phyloP scores from a whole-genome alignment of 2,113 vertebrate genomes.

The Triplophysa tibetana region DNA sequence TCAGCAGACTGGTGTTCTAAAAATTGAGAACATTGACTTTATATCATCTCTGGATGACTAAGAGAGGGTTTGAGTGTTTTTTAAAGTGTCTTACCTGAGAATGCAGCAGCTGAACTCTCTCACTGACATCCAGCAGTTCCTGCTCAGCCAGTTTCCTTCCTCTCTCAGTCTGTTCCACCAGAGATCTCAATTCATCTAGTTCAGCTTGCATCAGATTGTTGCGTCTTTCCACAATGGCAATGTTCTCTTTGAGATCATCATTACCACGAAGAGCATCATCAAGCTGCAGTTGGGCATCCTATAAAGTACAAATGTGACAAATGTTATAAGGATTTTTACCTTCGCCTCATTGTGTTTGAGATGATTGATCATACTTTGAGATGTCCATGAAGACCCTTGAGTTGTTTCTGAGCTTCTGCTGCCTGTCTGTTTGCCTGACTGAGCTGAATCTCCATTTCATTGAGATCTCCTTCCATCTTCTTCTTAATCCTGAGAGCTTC shows the following conservation, averaged over 20 bases:
- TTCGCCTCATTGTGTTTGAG: not conserved
- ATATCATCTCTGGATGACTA: not conserved
- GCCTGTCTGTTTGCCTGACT: conserved; percentile 76
- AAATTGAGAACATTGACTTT: not conserved
- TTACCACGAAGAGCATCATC: conserved; percentile 65
- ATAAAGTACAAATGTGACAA: not conserved
- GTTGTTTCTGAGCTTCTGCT: conserved; percentile 77
- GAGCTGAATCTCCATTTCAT: conserved; percentile 77
- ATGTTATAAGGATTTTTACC: not conserved
- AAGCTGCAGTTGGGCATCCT: conserved; percentile 74
- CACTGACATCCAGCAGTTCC: conserved; percentile 75
- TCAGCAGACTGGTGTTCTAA: conserved; percentile 54
- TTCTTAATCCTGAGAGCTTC: conserved; percentile 79
- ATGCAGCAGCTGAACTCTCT: conserved; percentile 75
- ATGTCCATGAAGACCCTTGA: conserved; percentile 70
- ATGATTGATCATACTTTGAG: conserved; percentile 67
- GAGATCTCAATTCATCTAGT: conserved; percentile 72
- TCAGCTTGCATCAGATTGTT: conserved; percentile 73
- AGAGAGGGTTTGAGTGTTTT: not conserved
- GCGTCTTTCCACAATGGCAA: conserved; percentile 73
- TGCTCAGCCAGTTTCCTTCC: conserved; percentile 74
- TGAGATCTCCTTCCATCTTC: conserved; percentile 78
- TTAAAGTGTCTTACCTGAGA: conserved; percentile 65
- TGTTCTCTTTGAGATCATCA: conserved; percentile 76
- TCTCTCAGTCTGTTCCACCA: conserved; percentile 74